Conservation (phyloP, 2,113 vertebrate genomes). For the Oryctolagus cuniculus region mOryCun1.1 NC_091433.1:1622001-1622500, state of each 20-base stretch:
- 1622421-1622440: neutral
- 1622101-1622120: neutral
- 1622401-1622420: neutral
- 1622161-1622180: slow-evolving; percentile 97
- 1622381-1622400: slow-evolving; percentile 87
- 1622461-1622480: no score
- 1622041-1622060: slow-evolving; percentile 95
- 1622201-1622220: slow-evolving; percentile 98
- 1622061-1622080: neutral
- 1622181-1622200: slow-evolving; percentile 96
- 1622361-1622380: slow-evolving; percentile 87
- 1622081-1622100: neutral
- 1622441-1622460: no score
- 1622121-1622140: rapidly evolving
- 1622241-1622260: slow-evolving; percentile 92
- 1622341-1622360: slow-evolving; percentile 92
- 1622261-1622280: slow-evolving; percentile 83
- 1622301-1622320: slow-evolving; percentile 91
- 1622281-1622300: slow-evolving; percentile 75
- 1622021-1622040: slow-evolving; percentile 99
- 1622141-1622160: slow-evolving; percentile 88
- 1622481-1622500: neutral
- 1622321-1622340: slow-evolving; percentile 93
- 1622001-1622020: slow-evolving; percentile 95
- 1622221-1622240: slow-evolving; percentile 96